phyloP scores from a whole-genome alignment of 2,888 invertebrate genomes.

The Conchocele bisecta region DNA sequence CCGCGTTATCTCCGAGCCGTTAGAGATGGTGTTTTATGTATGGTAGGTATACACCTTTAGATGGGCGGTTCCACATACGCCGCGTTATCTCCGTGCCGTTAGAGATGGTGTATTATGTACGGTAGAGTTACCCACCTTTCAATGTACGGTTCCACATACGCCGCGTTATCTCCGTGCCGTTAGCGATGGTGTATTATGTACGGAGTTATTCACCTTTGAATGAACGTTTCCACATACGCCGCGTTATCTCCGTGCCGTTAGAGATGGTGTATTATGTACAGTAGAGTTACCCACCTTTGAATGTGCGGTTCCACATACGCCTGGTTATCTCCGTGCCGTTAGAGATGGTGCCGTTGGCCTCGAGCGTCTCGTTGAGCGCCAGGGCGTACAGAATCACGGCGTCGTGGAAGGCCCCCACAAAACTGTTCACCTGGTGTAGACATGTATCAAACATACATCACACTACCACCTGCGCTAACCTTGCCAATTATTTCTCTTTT shows the following conservation, averaged over 20 bases:
- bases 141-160: conserved; percentile 95
- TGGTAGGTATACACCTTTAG: neutral
- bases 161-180: conserved; percentile 92
- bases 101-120: no score
- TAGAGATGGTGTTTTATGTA: no score
- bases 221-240: conserved; percentile 92
- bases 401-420: conserved; percentile 97
- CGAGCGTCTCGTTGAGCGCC: conserved; percentile 93
- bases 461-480: no score
- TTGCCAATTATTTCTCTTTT: no score
- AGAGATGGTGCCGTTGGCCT: conserved; percentile 83
- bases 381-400: conserved; percentile 96
- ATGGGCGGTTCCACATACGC: conserved; percentile 93
- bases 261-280: no score
- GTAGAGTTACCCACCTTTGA: conserved; percentile 88
- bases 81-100: conserved; percentile 93
- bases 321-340: conserved; percentile 93
- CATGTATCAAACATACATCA: no score
- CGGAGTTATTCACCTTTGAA: no score
- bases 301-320: conserved; percentile 93
- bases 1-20: no score
- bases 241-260: conserved; percentile 92
- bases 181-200: conserved; percentile 85
- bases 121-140: conserved; percentile 87
- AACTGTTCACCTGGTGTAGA: conserved; percentile 91